These are phyloP conservation scores for Spheniscus mendiculus DNA, from an alignment of 2,113 vertebrate genomes.

Conservation along the genomic window DNA sequence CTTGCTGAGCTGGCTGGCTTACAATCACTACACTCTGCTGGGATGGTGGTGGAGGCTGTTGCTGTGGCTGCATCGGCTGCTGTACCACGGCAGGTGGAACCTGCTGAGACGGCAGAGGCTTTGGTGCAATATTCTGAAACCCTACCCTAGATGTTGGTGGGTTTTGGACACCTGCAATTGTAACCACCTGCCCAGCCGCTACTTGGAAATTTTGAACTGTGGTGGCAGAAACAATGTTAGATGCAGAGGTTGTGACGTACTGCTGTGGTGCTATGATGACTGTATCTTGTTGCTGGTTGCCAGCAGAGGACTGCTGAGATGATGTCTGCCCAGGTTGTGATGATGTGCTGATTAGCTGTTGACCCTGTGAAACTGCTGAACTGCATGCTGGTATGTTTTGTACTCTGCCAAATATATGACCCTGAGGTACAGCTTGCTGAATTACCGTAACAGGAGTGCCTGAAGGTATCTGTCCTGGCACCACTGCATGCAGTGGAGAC, in stretches of 20 bases:
- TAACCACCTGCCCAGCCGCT: conserved; percentile 84
- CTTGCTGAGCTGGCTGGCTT: conserved; percentile 89
- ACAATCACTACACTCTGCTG: conserved; percentile 95
- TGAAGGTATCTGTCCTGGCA: conserved; percentile 84
- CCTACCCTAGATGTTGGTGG: conserved; percentile 88
- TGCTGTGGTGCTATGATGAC: conserved; percentile 85
- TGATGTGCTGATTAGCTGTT: conserved; percentile 82
- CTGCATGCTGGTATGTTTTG: conserved; percentile 89
- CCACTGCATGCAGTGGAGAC: conserved; percentile 79
- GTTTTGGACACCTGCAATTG: conserved; percentile 84
- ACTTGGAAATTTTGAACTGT: conserved; percentile 89
- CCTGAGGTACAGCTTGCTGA: conserved; percentile 91
- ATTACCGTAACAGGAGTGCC: conserved; percentile 92
- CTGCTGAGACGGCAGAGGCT: conserved; percentile 88
- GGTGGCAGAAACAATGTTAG: conserved; percentile 82
- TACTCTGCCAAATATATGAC: conserved; percentile 92
- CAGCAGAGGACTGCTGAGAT: conserved; percentile 77
- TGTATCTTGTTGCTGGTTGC: conserved; percentile 84
- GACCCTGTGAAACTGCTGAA: conserved; percentile 82
- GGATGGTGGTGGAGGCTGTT: conserved; percentile 76
- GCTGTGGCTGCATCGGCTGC: conserved; percentile 76
- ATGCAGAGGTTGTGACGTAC: conserved; percentile 79
- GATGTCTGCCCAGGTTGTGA: conserved; percentile 75
- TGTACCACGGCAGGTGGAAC: conserved; percentile 77
- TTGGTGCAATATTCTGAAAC: conserved; percentile 97